Conservation (phyloP, 2,797 vertebrate species). For the Rhadinocentrus ornatus region DNA sequence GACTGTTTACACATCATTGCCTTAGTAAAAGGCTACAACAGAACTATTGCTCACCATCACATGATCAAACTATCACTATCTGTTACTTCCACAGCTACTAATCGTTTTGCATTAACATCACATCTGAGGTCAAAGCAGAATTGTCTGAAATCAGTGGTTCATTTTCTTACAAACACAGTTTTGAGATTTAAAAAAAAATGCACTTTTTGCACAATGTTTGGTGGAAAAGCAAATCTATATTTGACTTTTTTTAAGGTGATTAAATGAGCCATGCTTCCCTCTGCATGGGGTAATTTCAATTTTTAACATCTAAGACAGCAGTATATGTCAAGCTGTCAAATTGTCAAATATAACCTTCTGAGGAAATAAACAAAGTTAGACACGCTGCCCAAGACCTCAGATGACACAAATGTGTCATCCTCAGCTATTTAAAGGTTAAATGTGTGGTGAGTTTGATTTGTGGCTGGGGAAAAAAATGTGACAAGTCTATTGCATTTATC, state of each 20-base stretch:
- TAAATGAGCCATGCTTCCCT: conserved; percentile 32
- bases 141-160: conserved; percentile 21
- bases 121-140: conserved; percentile 1
- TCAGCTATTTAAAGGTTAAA: conserved; percentile 25
- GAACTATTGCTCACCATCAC: not conserved
- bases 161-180: conserved; percentile 34
- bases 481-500: conserved; percentile 10
- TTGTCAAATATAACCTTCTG: conserved; percentile 49
- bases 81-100: conserved; percentile 4
- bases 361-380: conserved; percentile 36
- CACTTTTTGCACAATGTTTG: conserved; percentile 25
- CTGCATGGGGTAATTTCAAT: conserved; percentile 47
- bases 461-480: not conserved
- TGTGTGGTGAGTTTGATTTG: conserved; percentile 40
- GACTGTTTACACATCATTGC: not conserved
- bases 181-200: not conserved
- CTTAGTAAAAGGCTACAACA: too few relatives aligned
- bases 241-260: conserved; percentile 44
- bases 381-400: conserved; percentile 38
- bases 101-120: conserved; percentile 17
- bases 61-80: conserved; percentile 26
- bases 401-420: conserved; percentile 40
- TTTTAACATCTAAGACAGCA: conserved; percentile 27
- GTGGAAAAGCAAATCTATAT: conserved; percentile 45
- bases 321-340: conserved; percentile 50